These are phyloP conservation scores for Furcifer pardalis DNA, from an alignment of 2,797 vertebrate species.

Conservation along the genomic window DNA sequence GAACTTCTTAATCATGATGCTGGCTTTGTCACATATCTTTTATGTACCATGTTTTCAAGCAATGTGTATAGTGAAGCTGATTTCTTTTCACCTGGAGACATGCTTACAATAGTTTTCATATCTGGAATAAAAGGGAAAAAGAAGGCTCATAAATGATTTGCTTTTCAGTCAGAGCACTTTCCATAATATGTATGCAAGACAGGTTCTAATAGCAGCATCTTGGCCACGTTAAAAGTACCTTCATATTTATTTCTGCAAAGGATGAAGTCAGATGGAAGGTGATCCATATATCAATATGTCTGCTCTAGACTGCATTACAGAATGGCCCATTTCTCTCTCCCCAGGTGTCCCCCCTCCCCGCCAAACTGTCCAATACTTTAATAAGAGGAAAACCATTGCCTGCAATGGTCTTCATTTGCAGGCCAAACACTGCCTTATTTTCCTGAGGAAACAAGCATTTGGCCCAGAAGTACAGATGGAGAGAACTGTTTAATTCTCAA, in stretches of 20 bases:
- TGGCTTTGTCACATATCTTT: neutral
- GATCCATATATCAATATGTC: constrained; percentile 28
- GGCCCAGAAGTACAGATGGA: neutral
- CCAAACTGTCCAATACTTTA: too few relatives aligned
- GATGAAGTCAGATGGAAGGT: constrained; percentile 16
- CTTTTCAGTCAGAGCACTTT: neutral
- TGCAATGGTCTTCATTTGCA: constrained; percentile 17
- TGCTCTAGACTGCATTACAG: constrained; percentile 2
- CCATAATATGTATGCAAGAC: neutral
- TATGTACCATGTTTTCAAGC: neutral
- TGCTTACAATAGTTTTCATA: neutral
- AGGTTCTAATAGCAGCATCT: neutral
- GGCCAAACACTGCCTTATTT: constrained; percentile 9
- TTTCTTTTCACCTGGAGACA: neutral
- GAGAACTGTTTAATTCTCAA: constrained; percentile 16
- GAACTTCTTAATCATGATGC: neutral
- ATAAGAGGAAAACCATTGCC: constrained; percentile 24
- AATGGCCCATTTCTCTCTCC: constrained; percentile 27
- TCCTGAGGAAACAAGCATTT: neutral
- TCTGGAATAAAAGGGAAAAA: neutral
- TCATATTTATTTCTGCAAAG: constrained; percentile 19
- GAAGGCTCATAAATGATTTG: neutral
- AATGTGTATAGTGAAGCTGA: neutral
- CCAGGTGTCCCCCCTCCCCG: constrained; percentile 19
- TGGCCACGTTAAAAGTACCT: neutral